phyloP scores from a whole-genome alignment of 2,113 vertebrate species.

The Apteryx mantelli region DNA sequence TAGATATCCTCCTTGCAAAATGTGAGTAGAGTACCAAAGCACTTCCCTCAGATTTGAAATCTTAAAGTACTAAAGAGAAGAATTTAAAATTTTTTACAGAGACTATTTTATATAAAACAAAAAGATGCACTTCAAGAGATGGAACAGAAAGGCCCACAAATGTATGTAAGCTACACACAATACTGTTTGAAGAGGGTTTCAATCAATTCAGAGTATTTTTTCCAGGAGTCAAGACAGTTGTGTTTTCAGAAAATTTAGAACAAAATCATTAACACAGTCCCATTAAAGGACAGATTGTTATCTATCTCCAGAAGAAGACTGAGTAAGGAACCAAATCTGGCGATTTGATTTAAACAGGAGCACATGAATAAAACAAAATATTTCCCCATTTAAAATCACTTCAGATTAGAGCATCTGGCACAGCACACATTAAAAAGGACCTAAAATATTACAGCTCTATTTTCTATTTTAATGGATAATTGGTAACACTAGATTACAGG shows the following conservation, averaged over 20 bases:
- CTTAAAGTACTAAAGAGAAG: not conserved
- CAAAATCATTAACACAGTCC: not conserved
- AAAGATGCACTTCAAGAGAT: fast-evolving
- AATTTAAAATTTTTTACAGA: not conserved
- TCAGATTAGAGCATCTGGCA: slow-evolving; percentile 64
- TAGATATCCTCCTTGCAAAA: not conserved
- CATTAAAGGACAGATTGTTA: slow-evolving; percentile 7
- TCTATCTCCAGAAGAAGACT: not conserved
- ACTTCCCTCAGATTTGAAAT: not conserved
- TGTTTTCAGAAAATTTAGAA: slow-evolving; percentile 46
- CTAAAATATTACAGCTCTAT: slow-evolving; percentile 78
- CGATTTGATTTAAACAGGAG: slow-evolving; percentile 32
- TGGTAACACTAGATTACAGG: slow-evolving; percentile 81
- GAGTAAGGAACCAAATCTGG: slow-evolving; percentile 59
- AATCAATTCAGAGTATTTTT: not conserved
- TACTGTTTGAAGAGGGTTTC: not conserved
- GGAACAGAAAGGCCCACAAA: not conserved
- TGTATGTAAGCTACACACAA: fast-evolving
- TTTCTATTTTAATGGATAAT: slow-evolving; percentile 77
- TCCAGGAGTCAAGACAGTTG: not conserved
- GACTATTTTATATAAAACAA: not conserved
- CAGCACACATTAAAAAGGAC: slow-evolving; percentile 31
- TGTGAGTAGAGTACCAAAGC: not conserved
- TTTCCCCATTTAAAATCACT: slow-evolving; percentile 68
- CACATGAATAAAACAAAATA: slow-evolving; percentile 56